Conservation (phyloP, 2,113 vertebrate species). For the Macroglossus sobrinus region DNA sequence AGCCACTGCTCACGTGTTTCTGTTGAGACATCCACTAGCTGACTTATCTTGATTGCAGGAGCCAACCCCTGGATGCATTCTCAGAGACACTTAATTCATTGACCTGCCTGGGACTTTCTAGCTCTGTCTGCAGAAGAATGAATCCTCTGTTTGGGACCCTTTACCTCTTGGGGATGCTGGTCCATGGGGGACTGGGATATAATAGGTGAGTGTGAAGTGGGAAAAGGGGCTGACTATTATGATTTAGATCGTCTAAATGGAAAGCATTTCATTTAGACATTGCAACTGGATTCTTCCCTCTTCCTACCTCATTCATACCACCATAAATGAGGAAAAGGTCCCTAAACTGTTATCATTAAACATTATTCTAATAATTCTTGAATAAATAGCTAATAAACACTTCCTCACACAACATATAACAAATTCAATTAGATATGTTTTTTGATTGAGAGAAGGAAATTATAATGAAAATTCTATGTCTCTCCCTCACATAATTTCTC, state of each 20-base stretch:
- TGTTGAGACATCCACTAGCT: not conserved
- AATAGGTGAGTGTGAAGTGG: slow-evolving; percentile 19
- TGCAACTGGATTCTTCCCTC: not conserved
- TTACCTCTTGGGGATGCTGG: slow-evolving; percentile 29
- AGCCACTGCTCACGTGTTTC: not conserved
- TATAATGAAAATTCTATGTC: slow-evolving; percentile 27
- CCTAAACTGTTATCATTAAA: not conserved
- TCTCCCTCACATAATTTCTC: slow-evolving; percentile 15
- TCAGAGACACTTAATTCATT: not conserved
- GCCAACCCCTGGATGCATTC: not conserved
- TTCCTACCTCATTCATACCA: not conserved
- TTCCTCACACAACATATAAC: not conserved
- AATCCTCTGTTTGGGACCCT: slow-evolving; percentile 22
- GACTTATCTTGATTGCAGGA: slow-evolving; percentile 9
- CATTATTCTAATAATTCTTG: not conserved
- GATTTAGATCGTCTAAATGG: not conserved
- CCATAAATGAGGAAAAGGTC: not conserved
- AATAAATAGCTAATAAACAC: slow-evolving; percentile 12
- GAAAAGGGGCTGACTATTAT: not conserved
- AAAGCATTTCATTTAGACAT: not conserved
- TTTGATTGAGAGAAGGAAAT: slow-evolving; percentile 19
- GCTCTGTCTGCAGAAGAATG: slow-evolving; percentile 42
- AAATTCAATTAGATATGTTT: slow-evolving; percentile 14
- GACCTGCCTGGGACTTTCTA: not conserved
- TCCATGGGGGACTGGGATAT: not conserved